Conservation (phyloP, 2,797 vertebrate genomes). For the Cygnus olor region DNA sequence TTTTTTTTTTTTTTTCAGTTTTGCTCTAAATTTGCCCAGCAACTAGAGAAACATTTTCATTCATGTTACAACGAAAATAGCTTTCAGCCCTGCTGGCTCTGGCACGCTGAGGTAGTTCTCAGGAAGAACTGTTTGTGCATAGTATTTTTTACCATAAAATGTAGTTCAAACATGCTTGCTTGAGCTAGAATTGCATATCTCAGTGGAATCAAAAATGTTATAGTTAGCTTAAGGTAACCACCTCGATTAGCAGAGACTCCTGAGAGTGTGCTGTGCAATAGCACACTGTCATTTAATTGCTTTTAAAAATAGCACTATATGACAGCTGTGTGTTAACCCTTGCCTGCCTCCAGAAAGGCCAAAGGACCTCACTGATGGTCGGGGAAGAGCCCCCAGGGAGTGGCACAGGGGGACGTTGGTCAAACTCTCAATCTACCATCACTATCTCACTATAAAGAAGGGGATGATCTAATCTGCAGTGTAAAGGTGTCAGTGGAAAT, state of each 20-base stretch:
- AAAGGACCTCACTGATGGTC: background rate
- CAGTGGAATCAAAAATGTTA: background rate
- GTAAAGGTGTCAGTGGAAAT: background rate
- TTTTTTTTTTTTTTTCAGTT: background rate
- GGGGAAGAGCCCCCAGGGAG: background rate
- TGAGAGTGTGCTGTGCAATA: accelerated
- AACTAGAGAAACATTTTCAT: background rate
- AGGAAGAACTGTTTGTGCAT: background rate
- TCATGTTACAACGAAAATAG: background rate
- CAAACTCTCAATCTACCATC: background rate
- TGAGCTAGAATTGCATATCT: background rate
- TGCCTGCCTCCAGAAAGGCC: background rate
- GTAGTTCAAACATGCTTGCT: accelerated
- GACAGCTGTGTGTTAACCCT: background rate
- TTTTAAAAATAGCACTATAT: background rate
- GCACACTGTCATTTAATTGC: background rate
- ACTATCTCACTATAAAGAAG: background rate
- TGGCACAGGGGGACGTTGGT: background rate
- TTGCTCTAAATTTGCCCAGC: background rate
- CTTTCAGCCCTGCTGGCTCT: background rate
- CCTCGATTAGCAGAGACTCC: background rate
- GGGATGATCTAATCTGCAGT: background rate
- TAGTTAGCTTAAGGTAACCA: background rate
- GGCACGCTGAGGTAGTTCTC: background rate
- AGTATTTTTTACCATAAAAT: background rate